These are phyloP conservation scores for Meliscaeva auricollis DNA, from an alignment of 2,888 invertebrate genomes.

Conservation along the genomic window DNA sequence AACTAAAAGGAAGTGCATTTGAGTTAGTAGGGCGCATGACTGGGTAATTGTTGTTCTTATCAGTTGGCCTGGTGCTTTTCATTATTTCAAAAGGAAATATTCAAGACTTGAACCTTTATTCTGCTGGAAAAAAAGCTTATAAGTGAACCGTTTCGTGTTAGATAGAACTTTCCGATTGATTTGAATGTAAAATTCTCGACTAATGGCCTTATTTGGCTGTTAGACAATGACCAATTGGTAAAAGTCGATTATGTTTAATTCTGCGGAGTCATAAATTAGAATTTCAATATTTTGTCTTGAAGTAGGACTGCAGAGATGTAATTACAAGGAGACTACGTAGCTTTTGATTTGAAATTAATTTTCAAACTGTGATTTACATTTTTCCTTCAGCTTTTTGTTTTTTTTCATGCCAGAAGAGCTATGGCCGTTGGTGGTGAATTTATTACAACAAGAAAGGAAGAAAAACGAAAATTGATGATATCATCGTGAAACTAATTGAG, in stretches of 20 bases:
- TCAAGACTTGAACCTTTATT: conserved; percentile 38
- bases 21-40: conserved; percentile 44
- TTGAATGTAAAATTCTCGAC: neutral
- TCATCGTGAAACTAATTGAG: neutral
- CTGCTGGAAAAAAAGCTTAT: neutral
- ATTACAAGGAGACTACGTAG: neutral
- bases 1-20: conserved; percentile 42
- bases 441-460: neutral
- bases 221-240: neutral
- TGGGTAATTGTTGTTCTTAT: conserved; percentile 39
- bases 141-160: neutral
- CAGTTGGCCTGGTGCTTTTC: conserved; percentile 16
- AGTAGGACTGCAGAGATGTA: conserved; percentile 18
- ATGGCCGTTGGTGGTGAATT: neutral
- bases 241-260: neutral
- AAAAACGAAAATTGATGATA: neutral
- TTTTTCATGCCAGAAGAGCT: neutral
- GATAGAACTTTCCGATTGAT: conserved; percentile 34
- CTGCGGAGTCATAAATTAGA: conserved; percentile 24
- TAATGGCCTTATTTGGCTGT: neutral
- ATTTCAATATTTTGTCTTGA: neutral
- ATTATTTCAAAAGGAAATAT: conserved; percentile 13
- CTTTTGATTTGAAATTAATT: neutral
- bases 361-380: neutral
- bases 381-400: neutral